Evolutionary conservation across 2,888 invertebrate genomes (phyloP).

Genomic region (Argyra leucocephala): DNA sequence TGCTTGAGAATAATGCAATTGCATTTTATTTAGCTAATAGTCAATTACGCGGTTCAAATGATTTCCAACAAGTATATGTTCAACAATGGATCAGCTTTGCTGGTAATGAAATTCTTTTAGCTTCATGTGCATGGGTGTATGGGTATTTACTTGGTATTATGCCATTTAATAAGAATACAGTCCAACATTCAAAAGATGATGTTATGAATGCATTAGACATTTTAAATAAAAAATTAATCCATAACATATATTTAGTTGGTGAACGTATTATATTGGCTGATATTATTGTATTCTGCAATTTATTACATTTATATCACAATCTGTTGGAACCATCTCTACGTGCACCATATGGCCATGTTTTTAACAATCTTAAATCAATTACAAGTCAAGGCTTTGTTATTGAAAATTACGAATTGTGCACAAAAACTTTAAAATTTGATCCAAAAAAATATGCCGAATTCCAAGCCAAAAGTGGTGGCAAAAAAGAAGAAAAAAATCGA

Average conservation of each 20-base stretch:
- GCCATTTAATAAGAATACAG: conserved; percentile 76
- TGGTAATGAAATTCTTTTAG: conserved; percentile 86
- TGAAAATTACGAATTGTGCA: conserved; percentile 56
- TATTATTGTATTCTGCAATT: conserved; percentile 77
- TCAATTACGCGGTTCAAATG: conserved; percentile 68
- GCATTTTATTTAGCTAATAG: conserved; percentile 81
- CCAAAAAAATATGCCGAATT: conserved; percentile 62
- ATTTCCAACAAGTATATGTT: conserved; percentile 67
- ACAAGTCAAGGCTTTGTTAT: conserved; percentile 61
- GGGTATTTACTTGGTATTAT: conserved; percentile 89
- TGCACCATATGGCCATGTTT: conserved; percentile 72
- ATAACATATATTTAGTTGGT: conserved; percentile 85
- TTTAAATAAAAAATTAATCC: conserved; percentile 64
- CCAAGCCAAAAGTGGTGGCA: conserved; percentile 42
- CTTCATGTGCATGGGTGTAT: conserved; percentile 93
- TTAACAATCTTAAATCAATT: conserved; percentile 81
- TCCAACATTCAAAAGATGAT: conserved; percentile 75
- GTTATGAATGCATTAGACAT: conserved; percentile 58
- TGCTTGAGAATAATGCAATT: conserved; percentile 94
- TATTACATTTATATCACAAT: conserved; percentile 78
- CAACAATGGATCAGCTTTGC: conserved; percentile 92
- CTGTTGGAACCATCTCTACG: conserved; percentile 60
- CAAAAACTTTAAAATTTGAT: conserved; percentile 68
- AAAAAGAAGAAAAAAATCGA: conserved; percentile 41
- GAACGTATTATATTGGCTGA: conserved; percentile 94